Conservation (phyloP, 92 coral and sea anemone species). For the Phenganax marumi region DNA sequence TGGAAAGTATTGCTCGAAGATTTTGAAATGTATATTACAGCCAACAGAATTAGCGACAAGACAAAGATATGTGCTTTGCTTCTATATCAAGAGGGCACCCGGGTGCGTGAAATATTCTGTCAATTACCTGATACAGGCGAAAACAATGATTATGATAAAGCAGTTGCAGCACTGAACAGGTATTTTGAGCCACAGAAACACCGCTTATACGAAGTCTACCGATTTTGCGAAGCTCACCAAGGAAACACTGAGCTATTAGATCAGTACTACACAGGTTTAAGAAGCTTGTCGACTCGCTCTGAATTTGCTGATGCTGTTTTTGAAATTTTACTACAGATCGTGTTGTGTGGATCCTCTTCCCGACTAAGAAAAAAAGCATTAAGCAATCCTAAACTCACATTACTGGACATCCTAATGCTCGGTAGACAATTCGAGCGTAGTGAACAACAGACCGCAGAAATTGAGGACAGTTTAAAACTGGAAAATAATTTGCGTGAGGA, state of each 20-base stretch:
- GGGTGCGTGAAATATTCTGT: background rate
- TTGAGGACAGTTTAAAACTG: background rate
- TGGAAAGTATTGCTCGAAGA: background rate
- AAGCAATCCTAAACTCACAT: background rate
- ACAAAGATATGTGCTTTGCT: background rate
- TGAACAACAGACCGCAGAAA: background rate
- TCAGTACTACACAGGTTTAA: background rate
- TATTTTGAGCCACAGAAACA: constrained; percentile 13
- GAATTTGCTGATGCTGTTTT: constrained; percentile 5
- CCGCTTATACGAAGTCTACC: constrained; percentile 5
- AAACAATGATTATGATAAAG: background rate
- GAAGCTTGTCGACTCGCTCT: background rate
- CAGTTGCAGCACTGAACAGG: background rate
- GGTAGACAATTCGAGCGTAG: background rate
- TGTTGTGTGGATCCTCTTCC: constrained; percentile 1
- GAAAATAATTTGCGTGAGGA: background rate
- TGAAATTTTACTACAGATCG: background rate
- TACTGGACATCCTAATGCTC: background rate
- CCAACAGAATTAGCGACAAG: background rate
- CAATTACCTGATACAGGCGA: background rate
- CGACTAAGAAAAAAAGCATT: constrained; percentile 10
- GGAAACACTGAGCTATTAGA: background rate
- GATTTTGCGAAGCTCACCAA: constrained; percentile 7
- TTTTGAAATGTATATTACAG: background rate
- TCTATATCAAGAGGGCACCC: background rate